Percentiles rank a stretch among this genome's conserved stretches.
Conservation (phyloP, 2,113 vertebrate genomes). For the Echinops telfairi region DNA sequence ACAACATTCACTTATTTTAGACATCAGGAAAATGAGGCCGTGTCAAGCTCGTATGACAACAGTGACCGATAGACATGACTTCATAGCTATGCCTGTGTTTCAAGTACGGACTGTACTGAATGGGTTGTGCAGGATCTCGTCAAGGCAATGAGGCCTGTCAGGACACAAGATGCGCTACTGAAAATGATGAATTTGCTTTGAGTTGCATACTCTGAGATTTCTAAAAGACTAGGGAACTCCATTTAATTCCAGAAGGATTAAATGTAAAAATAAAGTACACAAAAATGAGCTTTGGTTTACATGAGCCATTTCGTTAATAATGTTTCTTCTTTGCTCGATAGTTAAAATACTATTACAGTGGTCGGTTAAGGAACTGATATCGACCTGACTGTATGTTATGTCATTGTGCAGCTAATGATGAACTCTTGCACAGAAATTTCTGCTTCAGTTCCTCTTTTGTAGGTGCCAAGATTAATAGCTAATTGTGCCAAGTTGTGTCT, state of each 20-base stretch:
- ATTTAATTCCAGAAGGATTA: background rate
- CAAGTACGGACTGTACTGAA: too few species aligned
- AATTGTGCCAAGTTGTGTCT: constrained; percentile 73
- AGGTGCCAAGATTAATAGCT: constrained; percentile 71
- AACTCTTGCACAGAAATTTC: constrained; percentile 64
- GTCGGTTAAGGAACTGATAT: background rate
- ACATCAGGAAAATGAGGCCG: constrained; percentile 30
- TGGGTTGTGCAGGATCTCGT: background rate
- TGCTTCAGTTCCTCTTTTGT: constrained; percentile 68
- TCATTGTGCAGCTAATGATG: constrained; percentile 55
- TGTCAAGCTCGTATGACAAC: constrained; percentile 44
- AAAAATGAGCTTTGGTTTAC: background rate
- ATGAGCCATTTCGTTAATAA: background rate
- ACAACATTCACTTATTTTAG: background rate
- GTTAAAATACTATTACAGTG: background rate
- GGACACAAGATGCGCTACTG: background rate
- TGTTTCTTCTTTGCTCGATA: background rate
- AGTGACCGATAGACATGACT: too few species aligned
- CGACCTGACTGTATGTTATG: background rate
- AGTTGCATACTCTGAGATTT: background rate
- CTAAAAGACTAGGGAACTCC: background rate
- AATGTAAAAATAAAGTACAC: background rate
- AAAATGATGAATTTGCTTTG: constrained; percentile 23
- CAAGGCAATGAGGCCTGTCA: background rate
- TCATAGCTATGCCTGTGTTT: too few species aligned